These are phyloP conservation scores for Plotosus lineatus DNA, from an alignment of 2,113 vertebrate species.

Conservation along the genomic window DNA sequence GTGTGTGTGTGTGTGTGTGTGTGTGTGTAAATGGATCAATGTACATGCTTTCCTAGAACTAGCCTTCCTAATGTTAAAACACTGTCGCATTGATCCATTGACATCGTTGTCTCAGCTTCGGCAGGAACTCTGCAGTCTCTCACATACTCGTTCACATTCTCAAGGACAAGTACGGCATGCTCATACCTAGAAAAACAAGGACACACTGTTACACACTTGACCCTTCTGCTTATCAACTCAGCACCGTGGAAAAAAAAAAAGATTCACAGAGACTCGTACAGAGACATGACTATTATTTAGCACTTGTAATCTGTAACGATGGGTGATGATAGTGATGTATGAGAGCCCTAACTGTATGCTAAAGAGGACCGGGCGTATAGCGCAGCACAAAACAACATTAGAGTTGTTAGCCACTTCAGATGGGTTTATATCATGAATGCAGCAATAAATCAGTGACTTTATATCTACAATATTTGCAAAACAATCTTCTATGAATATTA, in stretches of 20 bases:
- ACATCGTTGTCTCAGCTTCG: background rate
- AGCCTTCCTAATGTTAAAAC: background rate
- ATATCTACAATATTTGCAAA: background rate
- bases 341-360: background rate
- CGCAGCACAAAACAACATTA: background rate
- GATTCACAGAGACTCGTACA: background rate
- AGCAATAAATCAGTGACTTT: background rate
- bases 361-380: background rate
- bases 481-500: background rate
- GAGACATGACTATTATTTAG: background rate
- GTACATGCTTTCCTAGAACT: background rate
- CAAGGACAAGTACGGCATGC: conserved; percentile 32
- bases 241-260: background rate
- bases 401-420: background rate
- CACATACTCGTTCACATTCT: background rate
- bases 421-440: background rate
- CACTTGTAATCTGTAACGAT: conserved; percentile 19
- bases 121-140: background rate
- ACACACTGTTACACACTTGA: conserved; percentile 23
- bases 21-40: background rate
- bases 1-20: background rate
- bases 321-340: background rate
- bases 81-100: conserved; percentile 30
- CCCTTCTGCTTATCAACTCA: background rate
- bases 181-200: background rate